Evolutionary conservation across 2,888 invertebrate species (phyloP).

Genomic region (Sepioteuthis lessoniana): DNA sequence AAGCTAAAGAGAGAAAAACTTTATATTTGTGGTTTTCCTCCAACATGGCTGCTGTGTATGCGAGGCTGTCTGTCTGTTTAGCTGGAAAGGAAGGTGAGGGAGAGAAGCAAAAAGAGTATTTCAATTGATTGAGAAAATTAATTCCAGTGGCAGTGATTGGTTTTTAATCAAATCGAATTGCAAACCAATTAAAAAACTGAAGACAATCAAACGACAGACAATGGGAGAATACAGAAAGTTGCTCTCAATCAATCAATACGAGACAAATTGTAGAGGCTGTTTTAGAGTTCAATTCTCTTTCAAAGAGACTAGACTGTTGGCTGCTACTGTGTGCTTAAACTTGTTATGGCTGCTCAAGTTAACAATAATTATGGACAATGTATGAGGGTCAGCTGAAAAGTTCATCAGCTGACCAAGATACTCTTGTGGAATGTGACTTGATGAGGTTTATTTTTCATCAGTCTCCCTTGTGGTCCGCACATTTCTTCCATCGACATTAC

Average conservation of each 20-base stretch:
- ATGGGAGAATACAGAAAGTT: not conserved
- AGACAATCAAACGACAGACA: constrained; percentile 33
- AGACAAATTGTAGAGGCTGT: not conserved
- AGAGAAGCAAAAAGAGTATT: not conserved
- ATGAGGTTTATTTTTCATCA: no score
- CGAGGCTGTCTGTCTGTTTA: no score
- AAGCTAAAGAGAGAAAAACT: constrained; percentile 24
- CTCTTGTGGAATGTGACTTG: no score
- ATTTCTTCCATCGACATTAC: no score
- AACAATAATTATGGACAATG: not conserved
- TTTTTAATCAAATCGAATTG: constrained; percentile 23
- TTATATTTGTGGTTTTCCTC: not conserved
- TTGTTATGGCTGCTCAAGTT: not conserved
- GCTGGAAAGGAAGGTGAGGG: not conserved
- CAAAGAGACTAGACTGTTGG: not conserved
- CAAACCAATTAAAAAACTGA: constrained; percentile 33
- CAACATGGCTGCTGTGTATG: not conserved
- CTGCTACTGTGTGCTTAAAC: not conserved
- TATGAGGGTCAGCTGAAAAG: no score
- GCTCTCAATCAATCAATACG: not conserved
- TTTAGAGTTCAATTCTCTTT: not conserved
- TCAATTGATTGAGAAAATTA: constrained; percentile 1
- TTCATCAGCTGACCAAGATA: no score
- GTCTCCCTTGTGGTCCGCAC: no score
- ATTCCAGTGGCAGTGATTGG: constrained; percentile 23